These are phyloP conservation scores for Semotilus atromaculatus DNA, from an alignment of 2,797 vertebrate genomes.

Conservation along the genomic window DNA sequence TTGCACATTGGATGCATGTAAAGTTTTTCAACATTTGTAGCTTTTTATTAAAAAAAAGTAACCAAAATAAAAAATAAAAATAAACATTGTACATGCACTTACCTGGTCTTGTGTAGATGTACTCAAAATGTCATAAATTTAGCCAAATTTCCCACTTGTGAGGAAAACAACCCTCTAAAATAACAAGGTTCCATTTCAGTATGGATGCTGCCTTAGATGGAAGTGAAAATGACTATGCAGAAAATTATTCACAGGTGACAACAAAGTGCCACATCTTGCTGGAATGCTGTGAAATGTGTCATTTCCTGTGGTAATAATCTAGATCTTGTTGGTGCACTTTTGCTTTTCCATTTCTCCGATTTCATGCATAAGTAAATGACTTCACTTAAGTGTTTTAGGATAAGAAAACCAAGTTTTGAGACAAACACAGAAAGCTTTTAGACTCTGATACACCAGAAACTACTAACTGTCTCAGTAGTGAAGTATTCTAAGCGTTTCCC, in stretches of 20 bases:
- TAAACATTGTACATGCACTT: neutral
- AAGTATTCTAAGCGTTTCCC: neutral
- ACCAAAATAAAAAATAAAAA: neutral
- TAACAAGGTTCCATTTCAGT: neutral
- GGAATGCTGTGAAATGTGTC: neutral
- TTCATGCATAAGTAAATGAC: slow-evolving; percentile 45
- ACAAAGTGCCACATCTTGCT: neutral
- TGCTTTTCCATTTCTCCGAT: slow-evolving; percentile 27
- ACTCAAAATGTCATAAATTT: neutral
- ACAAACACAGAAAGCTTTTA: slow-evolving; percentile 4
- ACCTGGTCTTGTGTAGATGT: neutral
- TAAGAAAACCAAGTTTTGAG: slow-evolving; percentile 49
- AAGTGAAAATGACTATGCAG: neutral
- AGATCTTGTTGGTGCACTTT: slow-evolving; percentile 15
- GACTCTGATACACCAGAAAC: neutral
- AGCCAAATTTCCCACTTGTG: neutral
- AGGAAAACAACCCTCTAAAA: neutral
- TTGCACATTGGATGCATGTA: too few relatives aligned
- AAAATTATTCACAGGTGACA: slow-evolving; percentile 18
- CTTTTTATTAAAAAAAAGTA: neutral
- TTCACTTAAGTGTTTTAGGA: slow-evolving; percentile 51
- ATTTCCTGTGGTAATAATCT: slow-evolving; percentile 9
- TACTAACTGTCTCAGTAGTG: neutral
- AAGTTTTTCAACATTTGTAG: neutral
- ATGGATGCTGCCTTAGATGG: neutral